Evolutionary conservation across 2,113 vertebrate genomes (phyloP).

Genomic region (Tor tambroides): DNA sequence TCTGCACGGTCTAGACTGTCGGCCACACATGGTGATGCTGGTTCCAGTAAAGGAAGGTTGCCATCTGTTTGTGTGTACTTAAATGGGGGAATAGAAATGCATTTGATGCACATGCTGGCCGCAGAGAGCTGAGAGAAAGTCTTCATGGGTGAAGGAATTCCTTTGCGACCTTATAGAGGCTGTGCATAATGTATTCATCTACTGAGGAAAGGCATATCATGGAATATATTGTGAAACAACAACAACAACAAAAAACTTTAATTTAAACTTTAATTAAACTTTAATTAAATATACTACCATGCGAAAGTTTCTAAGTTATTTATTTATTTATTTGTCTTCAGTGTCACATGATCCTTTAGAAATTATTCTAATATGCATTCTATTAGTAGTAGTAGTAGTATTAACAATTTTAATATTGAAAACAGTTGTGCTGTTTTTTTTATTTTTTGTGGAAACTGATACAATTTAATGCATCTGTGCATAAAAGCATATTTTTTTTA

Average conservation of each 20-base stretch:
- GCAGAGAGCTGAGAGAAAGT: constrained; percentile 62
- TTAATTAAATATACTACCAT: background rate
- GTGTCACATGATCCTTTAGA: background rate
- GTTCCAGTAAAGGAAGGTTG: constrained; percentile 60
- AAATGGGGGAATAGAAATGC: constrained; percentile 67
- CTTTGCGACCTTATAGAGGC: constrained; percentile 57
- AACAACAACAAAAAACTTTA: too few relatives aligned
- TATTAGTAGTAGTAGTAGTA: too few relatives aligned
- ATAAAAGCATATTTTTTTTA: too few relatives aligned
- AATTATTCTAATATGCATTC: background rate
- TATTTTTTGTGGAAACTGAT: too few relatives aligned
- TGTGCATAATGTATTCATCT: constrained; percentile 64
- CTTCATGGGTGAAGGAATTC: constrained; percentile 60
- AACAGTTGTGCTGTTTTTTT: too few relatives aligned
- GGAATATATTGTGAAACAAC: background rate
- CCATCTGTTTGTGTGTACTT: constrained; percentile 67
- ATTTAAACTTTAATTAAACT: too few relatives aligned
- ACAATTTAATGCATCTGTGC: too few relatives aligned
- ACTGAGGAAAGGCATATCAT: constrained; percentile 70
- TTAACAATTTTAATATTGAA: too few relatives aligned
- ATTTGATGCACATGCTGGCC: constrained; percentile 70
- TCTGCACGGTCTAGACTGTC: constrained; percentile 69
- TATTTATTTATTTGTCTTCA: too few relatives aligned
- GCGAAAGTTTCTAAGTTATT: too few relatives aligned
- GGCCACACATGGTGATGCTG: constrained; percentile 75